A percentile compares a stretch with the other conserved stretches of the same genome.
These are phyloP conservation scores for Archips crataeganus DNA, from an alignment of 2,888 invertebrate species.

Conservation along the genomic window DNA sequence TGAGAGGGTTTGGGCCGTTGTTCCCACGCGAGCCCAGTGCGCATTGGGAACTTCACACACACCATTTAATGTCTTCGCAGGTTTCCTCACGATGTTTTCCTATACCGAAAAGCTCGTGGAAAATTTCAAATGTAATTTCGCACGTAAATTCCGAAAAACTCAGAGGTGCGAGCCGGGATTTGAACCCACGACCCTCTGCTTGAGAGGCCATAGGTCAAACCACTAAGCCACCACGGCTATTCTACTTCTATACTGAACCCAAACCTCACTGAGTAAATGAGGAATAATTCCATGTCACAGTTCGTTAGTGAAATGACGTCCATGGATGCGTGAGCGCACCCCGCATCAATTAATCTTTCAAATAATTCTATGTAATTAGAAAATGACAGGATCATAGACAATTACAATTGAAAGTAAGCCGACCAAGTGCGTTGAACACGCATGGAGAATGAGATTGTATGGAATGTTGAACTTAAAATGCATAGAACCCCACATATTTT, in stretches of 20 bases:
- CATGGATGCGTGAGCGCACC: conserved; percentile 14
- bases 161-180: too few relatives aligned
- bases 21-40: too few relatives aligned
- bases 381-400: conserved; percentile 26
- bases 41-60: too few relatives aligned
- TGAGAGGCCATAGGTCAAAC: too few relatives aligned
- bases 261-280: not conserved
- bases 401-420: conserved; percentile 4
- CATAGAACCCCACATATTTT: not conserved
- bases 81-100: too few relatives aligned
- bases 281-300: conserved; percentile 7
- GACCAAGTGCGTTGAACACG: not conserved
- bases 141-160: too few relatives aligned
- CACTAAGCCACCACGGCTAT: too few relatives aligned
- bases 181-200: too few relatives aligned
- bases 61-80: too few relatives aligned
- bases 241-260: not conserved
- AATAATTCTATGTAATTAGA: conserved; percentile 22
- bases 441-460: not conserved
- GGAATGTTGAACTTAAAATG: not conserved
- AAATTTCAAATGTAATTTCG: too few relatives aligned
- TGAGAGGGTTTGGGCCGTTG: too few relatives aligned
- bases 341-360: conserved; percentile 25
- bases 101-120: too few relatives aligned
- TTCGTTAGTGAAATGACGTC: conserved; percentile 13